Percentiles rank a stretch among this genome's conserved stretches.
Evolutionary conservation across 2,797 vertebrate species (phyloP).

Genomic region (Esox lucius): DNA sequence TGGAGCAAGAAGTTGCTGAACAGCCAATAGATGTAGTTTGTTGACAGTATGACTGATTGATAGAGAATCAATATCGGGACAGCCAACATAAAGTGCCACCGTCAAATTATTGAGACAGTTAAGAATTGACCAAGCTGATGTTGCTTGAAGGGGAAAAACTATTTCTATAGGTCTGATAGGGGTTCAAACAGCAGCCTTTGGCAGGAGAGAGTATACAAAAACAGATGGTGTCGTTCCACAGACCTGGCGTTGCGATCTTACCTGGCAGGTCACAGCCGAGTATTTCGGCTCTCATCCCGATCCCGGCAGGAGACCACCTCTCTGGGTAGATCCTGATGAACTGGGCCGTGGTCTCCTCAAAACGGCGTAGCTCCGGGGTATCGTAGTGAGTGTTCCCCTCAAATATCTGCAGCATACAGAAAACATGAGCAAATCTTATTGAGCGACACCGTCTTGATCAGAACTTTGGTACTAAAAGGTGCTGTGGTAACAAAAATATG

Average conservation of each 20-base stretch:
- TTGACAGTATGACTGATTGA: too few species aligned
- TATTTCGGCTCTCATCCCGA: conserved; percentile 96
- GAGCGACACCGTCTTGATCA: background rate
- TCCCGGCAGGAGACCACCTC: conserved; percentile 93
- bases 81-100: too few species aligned
- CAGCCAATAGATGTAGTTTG: too few species aligned
- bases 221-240: background rate
- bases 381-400: conserved; percentile 96
- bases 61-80: too few species aligned
- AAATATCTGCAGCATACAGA: conserved; percentile 77
- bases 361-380: conserved; percentile 89
- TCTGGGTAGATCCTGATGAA: conserved; percentile 89
- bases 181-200: background rate
- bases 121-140: too few species aligned
- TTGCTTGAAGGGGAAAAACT: too few species aligned
- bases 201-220: background rate
- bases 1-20: too few species aligned
- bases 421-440: background rate
- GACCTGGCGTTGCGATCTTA: conserved; percentile 61
- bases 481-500: background rate
- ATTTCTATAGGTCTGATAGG: too few species aligned
- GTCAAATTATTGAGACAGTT: too few species aligned
- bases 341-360: conserved; percentile 86
- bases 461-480: background rate
- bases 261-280: conserved; percentile 95